Conservation (phyloP, 1,140 invertebrate genomes). For the Sesamia nonagrioides region DNA sequence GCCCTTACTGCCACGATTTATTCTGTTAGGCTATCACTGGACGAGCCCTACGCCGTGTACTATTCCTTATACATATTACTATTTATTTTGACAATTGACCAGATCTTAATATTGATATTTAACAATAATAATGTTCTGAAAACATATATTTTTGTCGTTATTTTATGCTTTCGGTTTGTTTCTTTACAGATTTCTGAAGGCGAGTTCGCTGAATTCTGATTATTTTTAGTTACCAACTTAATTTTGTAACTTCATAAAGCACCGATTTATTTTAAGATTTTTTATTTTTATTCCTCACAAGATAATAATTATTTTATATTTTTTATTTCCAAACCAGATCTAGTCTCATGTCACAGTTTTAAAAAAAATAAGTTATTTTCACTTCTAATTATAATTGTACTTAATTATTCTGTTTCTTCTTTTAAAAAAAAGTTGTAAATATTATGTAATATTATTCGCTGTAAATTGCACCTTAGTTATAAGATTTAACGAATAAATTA, state of each 20-base stretch:
- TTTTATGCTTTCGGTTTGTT: constrained; percentile 50
- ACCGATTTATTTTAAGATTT: constrained; percentile 42
- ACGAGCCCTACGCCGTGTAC: background rate
- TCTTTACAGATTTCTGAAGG: constrained; percentile 75
- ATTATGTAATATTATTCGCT: constrained; percentile 43
- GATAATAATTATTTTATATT: constrained; percentile 46
- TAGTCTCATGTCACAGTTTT: constrained; percentile 85
- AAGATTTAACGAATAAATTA: constrained; percentile 20
- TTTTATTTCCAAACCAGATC: constrained; percentile 75
- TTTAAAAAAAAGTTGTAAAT: constrained; percentile 42
- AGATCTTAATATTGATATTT: background rate
- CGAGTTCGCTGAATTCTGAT: constrained; percentile 53
- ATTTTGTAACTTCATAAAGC: constrained; percentile 8
- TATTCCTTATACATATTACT: too few relatives aligned
- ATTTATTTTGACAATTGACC: background rate
- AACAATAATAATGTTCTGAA: background rate
- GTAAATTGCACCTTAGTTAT: constrained; percentile 53
- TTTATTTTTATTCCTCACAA: constrained; percentile 38
- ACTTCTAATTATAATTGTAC: constrained; percentile 49
- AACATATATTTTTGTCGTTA: constrained; percentile 45
- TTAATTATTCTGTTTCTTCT: constrained; percentile 38
- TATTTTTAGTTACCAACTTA: constrained; percentile 68
- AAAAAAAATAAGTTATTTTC: constrained; percentile 77
- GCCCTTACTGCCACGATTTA: too few relatives aligned
- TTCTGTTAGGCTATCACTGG: background rate